Evolutionary conservation across 2,113 vertebrate species (phyloP), one percentile per base, ranked within the genome.

Genomic region (Hipposideros armiger): DNA sequence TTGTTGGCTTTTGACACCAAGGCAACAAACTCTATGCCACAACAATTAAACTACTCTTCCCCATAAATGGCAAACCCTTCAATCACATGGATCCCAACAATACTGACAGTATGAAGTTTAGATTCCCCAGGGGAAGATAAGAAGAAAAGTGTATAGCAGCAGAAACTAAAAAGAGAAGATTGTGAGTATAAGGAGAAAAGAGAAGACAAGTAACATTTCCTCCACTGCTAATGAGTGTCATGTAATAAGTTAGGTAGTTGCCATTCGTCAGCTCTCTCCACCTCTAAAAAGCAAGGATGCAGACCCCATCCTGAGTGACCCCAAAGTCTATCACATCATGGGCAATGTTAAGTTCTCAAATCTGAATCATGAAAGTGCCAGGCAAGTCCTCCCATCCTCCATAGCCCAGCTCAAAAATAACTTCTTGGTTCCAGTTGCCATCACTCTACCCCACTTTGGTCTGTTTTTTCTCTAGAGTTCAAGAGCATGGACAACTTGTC

Each of bases 11-110:
- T 52, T 95, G 95, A 96, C 90, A 97, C 88, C 72, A 95, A 85
- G 88, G 94, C 94, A 98, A 95, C 1, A 54, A 82, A 95, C 88
- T 94, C 85, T 54, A 97, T 94, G 92, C 95, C 97, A 97, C 97
- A 97, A 97, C 87, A 95, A 88, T 92, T 88, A 95, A 96, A 90
- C 96, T 92, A 81, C 67, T 95, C 92, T 94, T 97, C 77, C 87
- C 67, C 93, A 86, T 82, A 90, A 97, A 97, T 95, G 93, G 95
- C 97, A 96, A 97, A 78, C 52, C 76, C 45, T 66, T 94, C 96
- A 83, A 91, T 95, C 95, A 93, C 86, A 20, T 86, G 94, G 40
- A 20, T 90, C 52, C 36, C 36, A 42, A 52, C 67, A 88, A 96
- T 50, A 83, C 42, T 54, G 70, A 82, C 90, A 97, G 74, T 58